phyloP scores from a whole-genome alignment of 1,140 invertebrate genomes.

The Scaptomyza graminum region DNA sequence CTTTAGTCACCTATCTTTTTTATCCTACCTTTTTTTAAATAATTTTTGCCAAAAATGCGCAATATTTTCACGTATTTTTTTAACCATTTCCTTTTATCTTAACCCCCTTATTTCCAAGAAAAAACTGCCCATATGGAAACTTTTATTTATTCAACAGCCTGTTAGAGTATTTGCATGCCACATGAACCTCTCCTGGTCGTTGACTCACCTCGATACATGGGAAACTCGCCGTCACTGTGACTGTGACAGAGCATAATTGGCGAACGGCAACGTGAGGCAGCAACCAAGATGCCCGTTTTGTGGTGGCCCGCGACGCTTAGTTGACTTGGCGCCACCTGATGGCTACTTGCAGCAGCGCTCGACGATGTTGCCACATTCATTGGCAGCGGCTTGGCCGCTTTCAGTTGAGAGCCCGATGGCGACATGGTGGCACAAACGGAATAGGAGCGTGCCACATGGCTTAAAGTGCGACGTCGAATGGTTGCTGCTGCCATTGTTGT shows the following conservation, averaged over 20 bases:
- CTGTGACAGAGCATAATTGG: conserved; percentile 92
- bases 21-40: too few species aligned
- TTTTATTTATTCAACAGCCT: too few species aligned
- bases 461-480: conserved; percentile 73
- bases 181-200: neutral
- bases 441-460: conserved; percentile 77
- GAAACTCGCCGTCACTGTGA: conserved; percentile 92
- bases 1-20: too few species aligned
- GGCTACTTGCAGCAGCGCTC: conserved; percentile 15
- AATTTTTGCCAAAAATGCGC: too few species aligned
- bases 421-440: conserved; percentile 66
- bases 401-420: conserved; percentile 27
- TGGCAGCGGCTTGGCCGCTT: conserved; percentile 7
- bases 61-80: too few species aligned
- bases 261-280: conserved; percentile 85
- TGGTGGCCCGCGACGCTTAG: conserved; percentile 61
- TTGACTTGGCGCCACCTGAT: conserved; percentile 25
- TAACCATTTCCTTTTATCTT: too few species aligned
- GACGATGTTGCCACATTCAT: conserved; percentile 25
- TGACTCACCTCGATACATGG: conserved; percentile 87
- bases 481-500: conserved; percentile 59
- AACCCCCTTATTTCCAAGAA: too few species aligned
- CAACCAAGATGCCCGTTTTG: conserved; percentile 70
- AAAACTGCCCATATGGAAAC: too few species aligned
- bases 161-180: too few species aligned